phyloP scores from a whole-genome alignment of 1,140 invertebrate species.

The Orchestia grillus region DNA sequence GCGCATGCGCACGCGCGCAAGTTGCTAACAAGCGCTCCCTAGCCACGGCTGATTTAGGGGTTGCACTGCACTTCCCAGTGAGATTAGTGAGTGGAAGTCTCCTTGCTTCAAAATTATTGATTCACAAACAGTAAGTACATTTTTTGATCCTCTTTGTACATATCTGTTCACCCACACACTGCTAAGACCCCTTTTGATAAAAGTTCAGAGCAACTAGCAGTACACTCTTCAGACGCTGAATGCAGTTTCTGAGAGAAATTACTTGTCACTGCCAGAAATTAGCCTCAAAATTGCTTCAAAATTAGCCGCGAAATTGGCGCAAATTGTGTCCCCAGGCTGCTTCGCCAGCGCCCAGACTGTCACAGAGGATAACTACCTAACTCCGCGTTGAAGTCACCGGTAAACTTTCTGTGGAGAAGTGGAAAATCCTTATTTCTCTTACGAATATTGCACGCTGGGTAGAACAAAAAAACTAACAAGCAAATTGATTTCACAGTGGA shows the following conservation, averaged over 20 bases:
- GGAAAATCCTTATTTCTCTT: not conserved
- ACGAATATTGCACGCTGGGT: not conserved
- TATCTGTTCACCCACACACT: not conserved
- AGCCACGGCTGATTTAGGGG: no score
- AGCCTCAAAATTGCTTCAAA: not conserved
- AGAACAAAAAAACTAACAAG: not conserved
- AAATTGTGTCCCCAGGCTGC: no score
- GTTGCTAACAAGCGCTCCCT: no score
- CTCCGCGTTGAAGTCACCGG: not conserved
- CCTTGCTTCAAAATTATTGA: no score
- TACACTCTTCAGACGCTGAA: not conserved
- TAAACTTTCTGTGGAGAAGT: not conserved
- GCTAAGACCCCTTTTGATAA: no score
- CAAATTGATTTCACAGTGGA: no score
- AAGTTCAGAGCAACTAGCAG: no score
- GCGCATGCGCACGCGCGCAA: no score
- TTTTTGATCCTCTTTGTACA: not conserved
- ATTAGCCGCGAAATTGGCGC: no score
- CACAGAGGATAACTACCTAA: not conserved
- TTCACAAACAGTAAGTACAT: no score
- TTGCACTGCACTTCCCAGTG: no score
- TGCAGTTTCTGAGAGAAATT: not conserved
- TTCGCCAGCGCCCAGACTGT: not conserved
- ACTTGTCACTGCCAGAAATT: not conserved
- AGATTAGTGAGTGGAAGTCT: no score